Conservation (phyloP, 2,113 vertebrate species). For the Mystacornis crossleyi region DNA sequence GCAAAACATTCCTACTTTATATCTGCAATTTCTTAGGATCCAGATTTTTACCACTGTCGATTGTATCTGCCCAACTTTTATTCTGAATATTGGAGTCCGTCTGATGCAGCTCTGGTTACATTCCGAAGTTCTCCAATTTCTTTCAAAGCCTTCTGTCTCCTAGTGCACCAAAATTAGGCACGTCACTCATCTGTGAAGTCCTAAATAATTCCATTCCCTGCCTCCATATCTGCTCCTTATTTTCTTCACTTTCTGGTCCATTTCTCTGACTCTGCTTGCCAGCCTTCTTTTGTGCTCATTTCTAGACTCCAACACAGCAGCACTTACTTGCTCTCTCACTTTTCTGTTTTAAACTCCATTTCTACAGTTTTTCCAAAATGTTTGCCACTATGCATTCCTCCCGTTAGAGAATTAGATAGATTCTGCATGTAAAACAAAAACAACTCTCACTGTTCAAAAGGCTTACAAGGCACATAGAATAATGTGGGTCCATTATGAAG, state of each 20-base stretch:
- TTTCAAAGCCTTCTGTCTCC: slow-evolving; percentile 14
- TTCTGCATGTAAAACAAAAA: not conserved
- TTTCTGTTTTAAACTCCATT: not conserved
- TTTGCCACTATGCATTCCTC: not conserved
- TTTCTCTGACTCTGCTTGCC: not conserved
- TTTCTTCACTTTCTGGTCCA: not conserved
- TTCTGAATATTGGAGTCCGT: not conserved
- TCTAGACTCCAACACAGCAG: not conserved
- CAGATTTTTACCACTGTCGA: not conserved
- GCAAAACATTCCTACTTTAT: not conserved
- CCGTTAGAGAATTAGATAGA: not conserved
- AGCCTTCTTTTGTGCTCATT: not conserved
- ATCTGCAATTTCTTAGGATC: not conserved
- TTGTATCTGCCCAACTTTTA: not conserved
- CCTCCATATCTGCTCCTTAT: not conserved
- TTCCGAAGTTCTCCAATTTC: slow-evolving; percentile 16
- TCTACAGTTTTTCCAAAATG: not conserved
- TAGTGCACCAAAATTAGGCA: slow-evolving; percentile 1
- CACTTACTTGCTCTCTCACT: not conserved
- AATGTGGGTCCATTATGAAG: not conserved
- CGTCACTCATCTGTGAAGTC: slow-evolving; percentile 20
- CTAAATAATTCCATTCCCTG: slow-evolving; percentile 10
- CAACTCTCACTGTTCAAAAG: not conserved
- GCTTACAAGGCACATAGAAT: not conserved
- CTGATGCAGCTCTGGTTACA: slow-evolving; percentile 9